phyloP scores from a whole-genome alignment of 1,140 invertebrate genomes.

The Mylabris phalerata region DNA sequence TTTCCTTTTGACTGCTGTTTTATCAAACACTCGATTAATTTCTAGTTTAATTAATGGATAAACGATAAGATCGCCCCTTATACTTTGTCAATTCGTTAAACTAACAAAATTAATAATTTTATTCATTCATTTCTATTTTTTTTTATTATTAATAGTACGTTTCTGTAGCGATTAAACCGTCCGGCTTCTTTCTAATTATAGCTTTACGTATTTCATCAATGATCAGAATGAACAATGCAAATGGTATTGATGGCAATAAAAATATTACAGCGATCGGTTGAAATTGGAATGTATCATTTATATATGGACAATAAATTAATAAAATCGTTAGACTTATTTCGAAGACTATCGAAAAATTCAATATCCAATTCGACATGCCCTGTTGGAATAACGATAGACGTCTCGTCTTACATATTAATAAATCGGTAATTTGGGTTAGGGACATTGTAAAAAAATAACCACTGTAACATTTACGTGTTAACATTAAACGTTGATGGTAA shows the following conservation, averaged over 20 bases:
- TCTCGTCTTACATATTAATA: constrained; percentile 76
- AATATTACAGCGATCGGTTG: constrained; percentile 52
- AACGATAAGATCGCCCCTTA: too few relatives aligned
- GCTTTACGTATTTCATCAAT: constrained; percentile 69
- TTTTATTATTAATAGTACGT: constrained; percentile 62
- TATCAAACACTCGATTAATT: too few relatives aligned
- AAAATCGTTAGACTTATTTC: constrained; percentile 57
- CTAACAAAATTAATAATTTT: too few relatives aligned
- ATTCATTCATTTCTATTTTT: too few relatives aligned
- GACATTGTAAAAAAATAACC: constrained; percentile 76
- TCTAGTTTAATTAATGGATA: too few relatives aligned
- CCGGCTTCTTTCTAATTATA: constrained; percentile 63
- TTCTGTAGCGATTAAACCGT: constrained; percentile 71
- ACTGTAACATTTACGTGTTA: constrained; percentile 73
- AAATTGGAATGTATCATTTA: constrained; percentile 55
- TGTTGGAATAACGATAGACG: constrained; percentile 69
- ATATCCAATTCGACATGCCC: constrained; percentile 66
- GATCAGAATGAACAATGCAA: constrained; percentile 64
- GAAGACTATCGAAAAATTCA: constrained; percentile 65
- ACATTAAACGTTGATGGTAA: constrained; percentile 59
- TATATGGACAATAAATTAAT: constrained; percentile 62
- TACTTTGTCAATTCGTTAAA: too few relatives aligned
- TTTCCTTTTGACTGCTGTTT: too few relatives aligned
- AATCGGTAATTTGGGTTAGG: constrained; percentile 71
- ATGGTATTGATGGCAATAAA: constrained; percentile 70